Evolutionary conservation across 1,140 invertebrate species (phyloP).

Genomic region (Halictus rubicundus): DNA sequence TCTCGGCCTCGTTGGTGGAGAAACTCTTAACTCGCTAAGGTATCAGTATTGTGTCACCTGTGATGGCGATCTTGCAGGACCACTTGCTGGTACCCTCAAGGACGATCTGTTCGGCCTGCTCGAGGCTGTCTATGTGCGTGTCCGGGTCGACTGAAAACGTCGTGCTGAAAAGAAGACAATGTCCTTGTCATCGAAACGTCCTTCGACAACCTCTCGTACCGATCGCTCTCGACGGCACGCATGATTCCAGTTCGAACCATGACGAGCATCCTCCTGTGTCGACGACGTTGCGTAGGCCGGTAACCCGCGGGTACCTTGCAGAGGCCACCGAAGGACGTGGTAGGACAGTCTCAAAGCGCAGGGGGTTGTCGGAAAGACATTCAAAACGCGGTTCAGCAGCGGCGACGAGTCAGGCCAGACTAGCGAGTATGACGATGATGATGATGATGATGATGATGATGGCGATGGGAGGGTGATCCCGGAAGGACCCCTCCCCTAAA

Average conservation of each 20-base stretch:
- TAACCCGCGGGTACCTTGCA: conserved; percentile 27
- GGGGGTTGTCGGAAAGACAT: conserved; percentile 35
- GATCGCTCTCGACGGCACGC: not conserved
- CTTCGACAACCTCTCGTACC: conserved; percentile 65
- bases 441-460: not conserved
- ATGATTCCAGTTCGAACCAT: not conserved
- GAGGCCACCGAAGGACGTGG: conserved; percentile 61
- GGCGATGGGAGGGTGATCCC: not conserved
- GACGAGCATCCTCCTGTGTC: not conserved
- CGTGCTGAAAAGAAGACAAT: conserved; percentile 86
- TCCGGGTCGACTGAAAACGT: conserved; percentile 99
- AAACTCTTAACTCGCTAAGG: conserved; percentile 57
- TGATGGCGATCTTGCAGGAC: conserved; percentile 99
- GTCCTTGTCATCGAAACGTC: conserved; percentile 69
- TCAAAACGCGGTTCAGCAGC: conserved; percentile 40
- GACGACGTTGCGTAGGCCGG: no score
- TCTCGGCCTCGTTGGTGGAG: conserved; percentile 44
- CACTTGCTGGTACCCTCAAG: conserved; percentile 99
- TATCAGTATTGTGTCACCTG: conserved; percentile 86
- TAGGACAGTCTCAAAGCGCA: conserved; percentile 37
- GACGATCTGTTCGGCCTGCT: conserved; percentile 98
- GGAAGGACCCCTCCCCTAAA: not conserved
- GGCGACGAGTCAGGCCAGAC: conserved; percentile 40
- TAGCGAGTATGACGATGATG: conserved; percentile 13
- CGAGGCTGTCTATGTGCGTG: conserved; percentile 99